phyloP scores from a whole-genome alignment of 1,140 invertebrate species.

The Tetranychus cinnabarinus region DNA sequence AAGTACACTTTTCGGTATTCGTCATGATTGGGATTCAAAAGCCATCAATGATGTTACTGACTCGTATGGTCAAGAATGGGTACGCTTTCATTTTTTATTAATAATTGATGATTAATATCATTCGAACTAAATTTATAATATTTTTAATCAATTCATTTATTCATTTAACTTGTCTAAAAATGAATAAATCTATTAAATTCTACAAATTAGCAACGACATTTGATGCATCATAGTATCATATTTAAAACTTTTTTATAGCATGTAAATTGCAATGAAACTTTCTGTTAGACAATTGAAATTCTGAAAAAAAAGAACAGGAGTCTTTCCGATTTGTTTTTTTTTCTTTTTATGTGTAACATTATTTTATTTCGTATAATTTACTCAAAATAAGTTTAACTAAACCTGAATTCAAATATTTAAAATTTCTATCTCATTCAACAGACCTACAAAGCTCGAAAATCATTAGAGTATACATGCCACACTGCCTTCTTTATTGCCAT shows the following conservation, averaged over 20 bases:
- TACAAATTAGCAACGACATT: not conserved
- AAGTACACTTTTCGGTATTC: slow-evolving; percentile 23
- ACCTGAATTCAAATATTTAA: not conserved
- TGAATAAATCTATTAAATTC: not conserved
- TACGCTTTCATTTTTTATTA: not conserved
- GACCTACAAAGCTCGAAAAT: slow-evolving; percentile 1
- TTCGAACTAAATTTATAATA: not conserved
- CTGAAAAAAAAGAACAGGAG: no score
- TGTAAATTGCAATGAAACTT: no score
- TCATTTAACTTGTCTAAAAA: not conserved
- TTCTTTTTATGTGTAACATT: no score
- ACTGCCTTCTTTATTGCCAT: slow-evolving; percentile 41
- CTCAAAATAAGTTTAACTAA: not conserved
- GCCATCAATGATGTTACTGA: slow-evolving; percentile 31
- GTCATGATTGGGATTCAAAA: slow-evolving; percentile 29
- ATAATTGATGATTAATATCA: not conserved
- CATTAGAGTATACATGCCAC: slow-evolving; percentile 34
- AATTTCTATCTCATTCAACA: not conserved
- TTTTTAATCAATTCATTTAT: not conserved
- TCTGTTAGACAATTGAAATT: no score
- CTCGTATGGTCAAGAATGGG: slow-evolving; percentile 35
- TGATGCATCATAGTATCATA: not conserved
- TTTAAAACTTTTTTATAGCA: no score
- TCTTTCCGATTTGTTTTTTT: no score
- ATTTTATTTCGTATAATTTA: no score